phyloP scores from a whole-genome alignment of 2,113 vertebrate genomes.

The Uria lomvia region DNA sequence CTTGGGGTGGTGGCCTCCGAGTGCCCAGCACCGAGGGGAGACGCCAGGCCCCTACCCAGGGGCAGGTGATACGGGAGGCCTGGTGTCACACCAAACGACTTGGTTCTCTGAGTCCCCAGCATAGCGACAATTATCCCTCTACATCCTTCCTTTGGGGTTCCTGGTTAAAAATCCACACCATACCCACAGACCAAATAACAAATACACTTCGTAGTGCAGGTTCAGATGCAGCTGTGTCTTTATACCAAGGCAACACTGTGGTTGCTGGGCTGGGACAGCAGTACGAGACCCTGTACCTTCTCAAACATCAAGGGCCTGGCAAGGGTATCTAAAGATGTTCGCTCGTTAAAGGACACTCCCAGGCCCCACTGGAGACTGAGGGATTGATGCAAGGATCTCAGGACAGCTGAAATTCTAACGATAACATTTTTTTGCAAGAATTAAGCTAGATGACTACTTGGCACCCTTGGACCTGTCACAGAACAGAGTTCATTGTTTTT shows the following conservation, averaged over 20 bases:
- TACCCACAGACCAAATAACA: neutral
- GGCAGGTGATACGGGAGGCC: neutral
- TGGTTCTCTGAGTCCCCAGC: neutral
- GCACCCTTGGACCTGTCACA: neutral
- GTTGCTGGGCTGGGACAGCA: neutral
- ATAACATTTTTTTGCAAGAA: neutral
- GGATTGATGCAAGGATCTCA: neutral
- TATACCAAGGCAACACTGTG: fast-evolving
- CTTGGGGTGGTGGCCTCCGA: neutral
- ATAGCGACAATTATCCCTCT: fast-evolving
- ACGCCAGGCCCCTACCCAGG: fast-evolving
- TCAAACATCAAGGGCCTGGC: fast-evolving
- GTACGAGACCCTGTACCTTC: neutral
- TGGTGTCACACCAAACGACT: fast-evolving
- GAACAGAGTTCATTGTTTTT: neutral
- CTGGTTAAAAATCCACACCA: neutral
- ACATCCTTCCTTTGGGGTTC: neutral
- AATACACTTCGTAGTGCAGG: neutral
- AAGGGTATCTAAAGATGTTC: neutral
- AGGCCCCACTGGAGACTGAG: neutral
- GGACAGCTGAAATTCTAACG: neutral
- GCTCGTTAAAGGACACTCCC: neutral
- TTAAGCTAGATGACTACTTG: neutral
- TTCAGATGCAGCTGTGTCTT: neutral
- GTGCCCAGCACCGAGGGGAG: no score